A percentile compares a stretch with the other conserved stretches of the same genome.
Evolutionary conservation across 2,888 invertebrate species (phyloP).

Genomic region (Diarsia dahlii): DNA sequence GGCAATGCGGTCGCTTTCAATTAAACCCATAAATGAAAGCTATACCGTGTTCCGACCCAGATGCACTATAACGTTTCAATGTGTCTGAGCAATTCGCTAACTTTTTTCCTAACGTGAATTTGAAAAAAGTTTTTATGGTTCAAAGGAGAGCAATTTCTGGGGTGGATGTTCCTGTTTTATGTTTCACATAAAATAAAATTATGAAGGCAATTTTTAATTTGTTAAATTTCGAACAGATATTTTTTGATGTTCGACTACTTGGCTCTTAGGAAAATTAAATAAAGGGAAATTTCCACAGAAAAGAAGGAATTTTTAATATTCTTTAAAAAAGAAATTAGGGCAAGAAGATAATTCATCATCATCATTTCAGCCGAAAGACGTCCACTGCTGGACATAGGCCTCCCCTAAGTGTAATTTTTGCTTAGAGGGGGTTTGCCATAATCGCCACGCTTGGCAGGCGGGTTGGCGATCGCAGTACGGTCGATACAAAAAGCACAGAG

Average conservation of each 20-base stretch:
- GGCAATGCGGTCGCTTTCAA: constrained; percentile 48
- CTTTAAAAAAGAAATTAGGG: background rate
- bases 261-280: background rate
- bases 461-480: too few relatives aligned
- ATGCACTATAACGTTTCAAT: constrained; percentile 44
- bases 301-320: background rate
- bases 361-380: too few relatives aligned
- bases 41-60: constrained; percentile 26
- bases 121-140: constrained; percentile 25
- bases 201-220: background rate
- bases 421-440: too few relatives aligned
- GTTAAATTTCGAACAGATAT: background rate
- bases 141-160: constrained; percentile 11
- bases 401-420: too few relatives aligned
- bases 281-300: background rate
- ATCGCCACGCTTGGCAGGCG: too few relatives aligned
- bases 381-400: too few relatives aligned
- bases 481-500: too few relatives aligned
- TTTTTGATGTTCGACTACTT: background rate
- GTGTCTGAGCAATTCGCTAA: constrained; percentile 17
- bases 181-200: constrained; percentile 8
- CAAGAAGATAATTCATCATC: background rate
- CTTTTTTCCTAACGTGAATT: constrained; percentile 17
- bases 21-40: constrained; percentile 43
- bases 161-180: background rate